A percentile compares a stretch with the other conserved stretches of the same genome.
Evolutionary conservation across 2,888 invertebrate species (phyloP).

Genomic region (Morpho deidamia): DNA sequence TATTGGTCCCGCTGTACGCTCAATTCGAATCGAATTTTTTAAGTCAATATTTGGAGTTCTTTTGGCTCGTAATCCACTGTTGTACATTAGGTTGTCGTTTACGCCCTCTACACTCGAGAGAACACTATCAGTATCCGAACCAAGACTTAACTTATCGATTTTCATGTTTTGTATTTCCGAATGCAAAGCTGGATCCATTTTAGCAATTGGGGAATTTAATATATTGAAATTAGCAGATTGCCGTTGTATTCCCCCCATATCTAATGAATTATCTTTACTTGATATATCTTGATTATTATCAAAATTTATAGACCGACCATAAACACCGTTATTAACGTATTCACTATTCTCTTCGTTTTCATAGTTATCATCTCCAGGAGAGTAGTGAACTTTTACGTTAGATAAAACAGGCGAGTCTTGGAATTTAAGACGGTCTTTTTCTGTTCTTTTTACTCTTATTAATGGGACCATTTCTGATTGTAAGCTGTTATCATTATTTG

Average conservation of each 20-base stretch:
- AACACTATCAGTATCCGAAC: constrained; percentile 60
- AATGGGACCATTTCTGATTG: constrained; percentile 47
- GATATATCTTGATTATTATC: constrained; percentile 16
- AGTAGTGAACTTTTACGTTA: constrained; percentile 54
- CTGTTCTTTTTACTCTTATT: constrained; percentile 61
- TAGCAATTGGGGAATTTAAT: constrained; percentile 5
- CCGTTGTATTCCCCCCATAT: not conserved
- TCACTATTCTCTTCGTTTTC: constrained; percentile 70
- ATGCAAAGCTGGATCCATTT: constrained; percentile 7
- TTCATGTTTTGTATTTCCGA: constrained; percentile 27
- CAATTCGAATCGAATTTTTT: constrained; percentile 3
- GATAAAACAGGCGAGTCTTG: constrained; percentile 47
- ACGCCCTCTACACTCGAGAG: constrained; percentile 58
- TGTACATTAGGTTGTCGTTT: constrained; percentile 63
- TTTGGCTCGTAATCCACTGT: constrained; percentile 40
- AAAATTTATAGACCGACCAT: constrained; percentile 40
- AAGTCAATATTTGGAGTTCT: constrained; percentile 30
- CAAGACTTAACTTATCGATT: constrained; percentile 42
- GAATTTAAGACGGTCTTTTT: constrained; percentile 44
- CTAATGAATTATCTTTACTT: constrained; percentile 8
- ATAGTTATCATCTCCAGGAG: constrained; percentile 58
- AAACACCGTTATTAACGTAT: constrained; percentile 65
- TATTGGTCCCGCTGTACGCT: constrained; percentile 13
- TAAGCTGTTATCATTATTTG: constrained; percentile 42
- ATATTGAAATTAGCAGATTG: constrained; percentile 5